Evolutionary conservation across 2,888 invertebrate genomes (phyloP), one percentile per base, ranked within the genome.

Genomic region (Callimorpha dominula): DNA sequence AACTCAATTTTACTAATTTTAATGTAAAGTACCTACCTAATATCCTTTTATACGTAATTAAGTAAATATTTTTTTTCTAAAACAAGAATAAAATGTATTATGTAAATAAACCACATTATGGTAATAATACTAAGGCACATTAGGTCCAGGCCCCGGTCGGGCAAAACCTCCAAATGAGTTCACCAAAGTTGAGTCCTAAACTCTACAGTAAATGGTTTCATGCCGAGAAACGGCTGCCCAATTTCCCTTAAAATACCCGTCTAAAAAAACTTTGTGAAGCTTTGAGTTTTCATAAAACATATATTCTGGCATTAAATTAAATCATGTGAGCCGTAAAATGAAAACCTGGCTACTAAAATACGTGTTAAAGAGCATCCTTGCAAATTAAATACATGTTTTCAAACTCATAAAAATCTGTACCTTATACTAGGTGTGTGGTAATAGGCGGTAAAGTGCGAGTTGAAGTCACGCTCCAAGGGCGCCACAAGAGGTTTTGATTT

Each of bases 61-160:
- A 31, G 15, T 65, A 31, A 31, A 31, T 12, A 14, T 31, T 31
- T 60, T 31, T 60, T 31, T 60, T 60, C 31, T 31, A 14, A 60
- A 60, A 60, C 31, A 60, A 31, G 20, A 60, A 60, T 60, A 31
- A 60, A 60, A 49, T 50, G 7, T 50, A 54, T 50, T 69, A 69
- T 63, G 43, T 70, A 65, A 70, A 70, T 65, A 17, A 54, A 70
- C 46, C 65, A 70, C 57, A 65, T 70, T 65, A 70, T 65, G 42
- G 14, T 63, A 70, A 70, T 70, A 68, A 65, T 70, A 70, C 57
- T 65, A 54, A 65, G 46, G 54, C 31, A 70, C 57, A 65, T 70
- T 70, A 70, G 65, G 43, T 57, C 46, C 70, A 65, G 57, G 17
- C 54, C 46, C 46, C 46, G 40, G 42, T 54, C 43, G 52, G 42